Percentiles rank a stretch among this genome's conserved stretches.
phyloP scores from a whole-genome alignment of 2,113 vertebrate species.

The Ageneiosus marmoratus region DNA sequence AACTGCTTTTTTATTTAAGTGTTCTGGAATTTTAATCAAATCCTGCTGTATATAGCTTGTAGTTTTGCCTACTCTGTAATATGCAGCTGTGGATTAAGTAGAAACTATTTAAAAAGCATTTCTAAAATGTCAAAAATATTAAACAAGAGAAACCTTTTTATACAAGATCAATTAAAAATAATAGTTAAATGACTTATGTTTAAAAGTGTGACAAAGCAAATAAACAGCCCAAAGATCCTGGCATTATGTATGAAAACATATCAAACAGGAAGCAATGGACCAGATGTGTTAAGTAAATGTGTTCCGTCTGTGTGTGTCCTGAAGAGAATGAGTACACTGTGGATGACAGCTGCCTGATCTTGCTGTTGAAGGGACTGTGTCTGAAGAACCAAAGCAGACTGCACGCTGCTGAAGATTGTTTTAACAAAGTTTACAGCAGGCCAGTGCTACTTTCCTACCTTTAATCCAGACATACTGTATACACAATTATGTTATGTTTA shows the following conservation, averaged over 20 bases:
- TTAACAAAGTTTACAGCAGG: constrained; percentile 69
- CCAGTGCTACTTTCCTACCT: constrained; percentile 42
- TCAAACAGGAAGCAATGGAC: not conserved
- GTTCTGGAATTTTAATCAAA: too few species aligned
- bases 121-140: not conserved
- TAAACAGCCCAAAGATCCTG: not conserved
- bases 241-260: not conserved
- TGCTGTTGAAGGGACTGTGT: constrained; percentile 77
- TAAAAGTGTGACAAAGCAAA: not conserved
- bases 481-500: too few species aligned
- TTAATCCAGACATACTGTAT: not conserved
- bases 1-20: not conserved
- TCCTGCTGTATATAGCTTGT: not conserved
- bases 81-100: not conserved
- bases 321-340: constrained; percentile 68
- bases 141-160: not conserved
- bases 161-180: not conserved
- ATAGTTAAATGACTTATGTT: not conserved
- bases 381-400: constrained; percentile 73
- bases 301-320: constrained; percentile 13
- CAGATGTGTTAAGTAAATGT: not conserved
- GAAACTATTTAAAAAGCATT: not conserved
- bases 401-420: constrained; percentile 72
- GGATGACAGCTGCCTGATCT: constrained; percentile 73
- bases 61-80: not conserved